Evolutionary conservation across 2,113 vertebrate species (phyloP), one percentile per base, ranked within the genome.

Genomic region (Pseudorhombus dupliciocellatus): DNA sequence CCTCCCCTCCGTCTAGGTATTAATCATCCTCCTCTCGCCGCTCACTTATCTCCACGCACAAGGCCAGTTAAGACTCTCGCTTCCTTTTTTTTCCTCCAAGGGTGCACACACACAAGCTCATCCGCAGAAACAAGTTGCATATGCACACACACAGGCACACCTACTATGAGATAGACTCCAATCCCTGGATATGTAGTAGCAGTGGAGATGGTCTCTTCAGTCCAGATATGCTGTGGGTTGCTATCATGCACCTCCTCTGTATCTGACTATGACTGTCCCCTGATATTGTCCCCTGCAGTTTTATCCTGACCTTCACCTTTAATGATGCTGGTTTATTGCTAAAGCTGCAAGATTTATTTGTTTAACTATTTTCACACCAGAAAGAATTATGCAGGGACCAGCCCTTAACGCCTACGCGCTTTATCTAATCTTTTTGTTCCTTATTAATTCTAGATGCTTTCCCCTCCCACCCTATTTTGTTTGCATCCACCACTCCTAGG

Each of bases 401-500:
- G 34, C 30, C 50, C 22, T 10, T 30, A 42, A 48, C 16, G 1
- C 25, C 37, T 22, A 44, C 6, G 42, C 12, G 25, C 21, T 26
- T 66, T 8, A 11, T 9, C 16, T 8, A 14, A 21, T 51, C 8
- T 11, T 46, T 11, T 28, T 1, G 31, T 42, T 44, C 14, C 24
- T 24, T 26, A 34, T 53, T 28, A 55, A 1, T 40, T 26, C 16
- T 12, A 20, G 2, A 40, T 48, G 14, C 40, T 65, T 60, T 22
- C 30, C 69, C 28, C 46, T 70, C 50, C 40, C 57, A 2, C 30
- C 31, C 31, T 34, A n/a, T 57, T 59, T 26, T 24, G 14, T n/a
- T 25, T 54, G 24, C 63, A 22, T 18, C 20, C 9, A 9, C 30
- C 28, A 30, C 30, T 73, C 31, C 70, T 76, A 99, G 98, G 97